Base-by-base conservation (phyloP, 2,888 invertebrate genomes). In the Limnephilus auricula region DNA sequence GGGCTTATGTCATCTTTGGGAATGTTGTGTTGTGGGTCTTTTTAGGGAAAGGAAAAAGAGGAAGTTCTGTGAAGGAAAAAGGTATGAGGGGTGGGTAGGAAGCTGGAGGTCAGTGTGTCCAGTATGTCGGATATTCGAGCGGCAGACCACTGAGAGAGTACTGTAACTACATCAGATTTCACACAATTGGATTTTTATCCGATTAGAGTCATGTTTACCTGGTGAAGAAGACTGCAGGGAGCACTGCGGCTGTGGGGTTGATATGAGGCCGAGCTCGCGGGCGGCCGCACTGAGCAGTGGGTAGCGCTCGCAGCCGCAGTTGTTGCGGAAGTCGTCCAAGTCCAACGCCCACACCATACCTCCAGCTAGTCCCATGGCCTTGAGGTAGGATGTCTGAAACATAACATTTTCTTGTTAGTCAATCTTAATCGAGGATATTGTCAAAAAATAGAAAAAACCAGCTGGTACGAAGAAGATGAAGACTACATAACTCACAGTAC, bases 261-360 rank as follows among this genome's bases (percentile, higher is more conserved):
- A 89, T 18, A 93, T 92, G 37, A 91, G 80, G 18, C 92, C 92
- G 25, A 93, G 88, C 79, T 91, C 92, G 40, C 93, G 82, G 10
- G 92, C 91, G n/a, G 93, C 93, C 9, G 93, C 98, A 92, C 97
- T 96, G 2, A 99, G 94, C 65, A 99, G 95, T 0, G 98, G 98
- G 94, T 97, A 98, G 34, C 97, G 96, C 93, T 98, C 98, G 94
- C 98, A 98, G 13, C 97, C 97, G 93, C 98, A 98, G 91, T 96
- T 95, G 93, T 98, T 98, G 93, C 97, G 97, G 94, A 98, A 98
- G 94, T 99, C 98, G 94, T 99, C 98, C 90, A 98, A 95, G 94
- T 98, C 98, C 25, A 98, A 95, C 0, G 98, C 98, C 98, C 98
- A 99, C 34, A 98, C 97, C 98, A 98, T 98, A 82, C 97, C 97